Evolutionary conservation across 2,888 invertebrate genomes (phyloP).

Genomic region (Nomada fucata): DNA sequence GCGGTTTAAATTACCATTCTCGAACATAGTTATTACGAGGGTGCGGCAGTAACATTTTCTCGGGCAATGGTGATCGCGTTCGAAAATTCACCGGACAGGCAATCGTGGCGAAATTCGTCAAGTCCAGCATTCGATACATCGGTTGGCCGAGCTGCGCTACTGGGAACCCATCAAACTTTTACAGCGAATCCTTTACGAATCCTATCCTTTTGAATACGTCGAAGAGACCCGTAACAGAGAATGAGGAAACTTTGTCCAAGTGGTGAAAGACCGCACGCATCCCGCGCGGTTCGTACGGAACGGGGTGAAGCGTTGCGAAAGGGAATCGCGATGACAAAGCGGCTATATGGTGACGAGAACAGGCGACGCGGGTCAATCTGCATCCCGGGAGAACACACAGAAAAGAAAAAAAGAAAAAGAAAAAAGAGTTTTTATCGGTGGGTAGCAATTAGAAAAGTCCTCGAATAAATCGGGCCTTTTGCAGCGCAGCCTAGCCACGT

Average conservation of each 20-base stretch:
- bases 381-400: neutral
- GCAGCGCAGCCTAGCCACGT: conserved; percentile 1
- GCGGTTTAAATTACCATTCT: conserved; percentile 10
- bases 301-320: neutral
- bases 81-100: neutral
- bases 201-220: neutral
- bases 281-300: too few relatives aligned
- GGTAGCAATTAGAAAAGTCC: conserved; percentile 47
- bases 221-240: neutral
- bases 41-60: conserved; percentile 2
- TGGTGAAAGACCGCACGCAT: too few relatives aligned
- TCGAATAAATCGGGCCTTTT: conserved; percentile 38
- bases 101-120: conserved; percentile 14
- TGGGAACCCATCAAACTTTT: conserved; percentile 19
- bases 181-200: conserved; percentile 13
- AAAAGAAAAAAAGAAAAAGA: too few relatives aligned
- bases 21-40: neutral
- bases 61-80: neutral
- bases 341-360: neutral
- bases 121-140: neutral
- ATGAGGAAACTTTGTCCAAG: too few relatives aligned
- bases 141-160: neutral
- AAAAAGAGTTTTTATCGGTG: conserved; percentile 18
- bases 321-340: conserved; percentile 25
- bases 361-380: conserved; percentile 11